phyloP scores from a whole-genome alignment of 2,113 vertebrate species.

The Cairina moschata region DNA sequence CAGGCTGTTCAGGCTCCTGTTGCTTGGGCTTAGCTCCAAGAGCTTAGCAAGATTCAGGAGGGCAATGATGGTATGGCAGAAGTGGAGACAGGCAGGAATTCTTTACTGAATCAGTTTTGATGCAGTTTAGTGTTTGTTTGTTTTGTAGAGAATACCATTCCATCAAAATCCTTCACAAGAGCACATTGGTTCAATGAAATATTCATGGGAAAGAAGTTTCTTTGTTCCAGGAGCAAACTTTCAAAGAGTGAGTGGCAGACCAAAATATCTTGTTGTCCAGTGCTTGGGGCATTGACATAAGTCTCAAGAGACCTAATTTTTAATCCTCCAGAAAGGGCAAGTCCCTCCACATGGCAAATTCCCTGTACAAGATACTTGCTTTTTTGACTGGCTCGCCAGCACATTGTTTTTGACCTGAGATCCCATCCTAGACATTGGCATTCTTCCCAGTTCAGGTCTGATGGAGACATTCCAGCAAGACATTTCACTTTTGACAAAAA shows the following conservation, averaged over 20 bases:
- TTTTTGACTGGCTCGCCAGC: background rate
- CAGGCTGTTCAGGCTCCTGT: background rate
- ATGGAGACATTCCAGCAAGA: conserved; percentile 15
- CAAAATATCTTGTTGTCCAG: background rate
- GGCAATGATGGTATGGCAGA: background rate
- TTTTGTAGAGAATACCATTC: background rate
- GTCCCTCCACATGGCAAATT: background rate
- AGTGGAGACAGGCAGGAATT: background rate
- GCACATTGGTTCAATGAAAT: background rate
- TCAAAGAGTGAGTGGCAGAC: background rate
- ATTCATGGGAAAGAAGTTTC: background rate
- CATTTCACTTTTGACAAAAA: conserved; percentile 21
- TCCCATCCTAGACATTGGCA: background rate
- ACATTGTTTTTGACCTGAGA: background rate
- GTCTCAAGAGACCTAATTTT: background rate
- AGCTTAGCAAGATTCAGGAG: background rate
- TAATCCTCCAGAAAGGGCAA: background rate
- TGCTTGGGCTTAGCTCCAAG: background rate
- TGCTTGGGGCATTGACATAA: background rate
- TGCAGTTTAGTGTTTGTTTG: background rate
- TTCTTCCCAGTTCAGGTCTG: conserved; percentile 9
- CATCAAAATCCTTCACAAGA: background rate
- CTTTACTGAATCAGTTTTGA: background rate
- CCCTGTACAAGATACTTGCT: background rate
- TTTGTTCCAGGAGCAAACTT: background rate